These are phyloP conservation scores for Capitulum mitella DNA, from an alignment of 2,888 invertebrate species.

Conservation along the genomic window DNA sequence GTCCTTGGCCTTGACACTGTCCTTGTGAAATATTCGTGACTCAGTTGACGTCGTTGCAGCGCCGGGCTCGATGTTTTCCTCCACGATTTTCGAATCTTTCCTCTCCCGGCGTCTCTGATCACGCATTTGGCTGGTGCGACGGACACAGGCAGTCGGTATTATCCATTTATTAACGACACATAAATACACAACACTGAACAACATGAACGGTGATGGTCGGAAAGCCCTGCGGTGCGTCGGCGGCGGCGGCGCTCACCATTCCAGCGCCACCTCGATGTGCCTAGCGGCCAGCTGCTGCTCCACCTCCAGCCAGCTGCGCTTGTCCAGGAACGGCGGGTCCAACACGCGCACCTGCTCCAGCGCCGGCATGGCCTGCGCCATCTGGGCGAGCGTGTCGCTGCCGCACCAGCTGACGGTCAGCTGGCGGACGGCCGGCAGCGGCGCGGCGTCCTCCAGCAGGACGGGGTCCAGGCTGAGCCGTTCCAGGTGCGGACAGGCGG, in stretches of 20 bases:
- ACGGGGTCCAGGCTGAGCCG: constrained; percentile 55
- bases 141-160: too few relatives aligned
- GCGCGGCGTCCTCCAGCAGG: constrained; percentile 76
- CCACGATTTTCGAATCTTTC: too few relatives aligned
- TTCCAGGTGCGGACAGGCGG: constrained; percentile 88
- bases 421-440: constrained; percentile 96
- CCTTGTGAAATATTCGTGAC: too few relatives aligned
- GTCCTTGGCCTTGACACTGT: too few relatives aligned
- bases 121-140: too few relatives aligned
- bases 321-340: background rate
- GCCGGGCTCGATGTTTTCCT: too few relatives aligned
- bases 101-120: too few relatives aligned
- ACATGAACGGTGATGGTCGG: background rate
- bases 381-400: constrained; percentile 82
- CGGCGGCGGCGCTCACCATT: background rate
- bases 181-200: constrained; percentile 4
- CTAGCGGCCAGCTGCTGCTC: background rate
- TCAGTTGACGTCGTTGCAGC: too few relatives aligned
- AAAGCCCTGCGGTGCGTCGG: background rate
- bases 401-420: constrained; percentile 90
- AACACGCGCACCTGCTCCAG: constrained; percentile 9
- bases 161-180: constrained; percentile 9
- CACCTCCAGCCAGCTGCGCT: background rate
- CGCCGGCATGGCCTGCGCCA: background rate
- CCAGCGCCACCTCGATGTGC: background rate